Conservation (phyloP, 2,797 vertebrate species). For the Podarcis siculus region DNA sequence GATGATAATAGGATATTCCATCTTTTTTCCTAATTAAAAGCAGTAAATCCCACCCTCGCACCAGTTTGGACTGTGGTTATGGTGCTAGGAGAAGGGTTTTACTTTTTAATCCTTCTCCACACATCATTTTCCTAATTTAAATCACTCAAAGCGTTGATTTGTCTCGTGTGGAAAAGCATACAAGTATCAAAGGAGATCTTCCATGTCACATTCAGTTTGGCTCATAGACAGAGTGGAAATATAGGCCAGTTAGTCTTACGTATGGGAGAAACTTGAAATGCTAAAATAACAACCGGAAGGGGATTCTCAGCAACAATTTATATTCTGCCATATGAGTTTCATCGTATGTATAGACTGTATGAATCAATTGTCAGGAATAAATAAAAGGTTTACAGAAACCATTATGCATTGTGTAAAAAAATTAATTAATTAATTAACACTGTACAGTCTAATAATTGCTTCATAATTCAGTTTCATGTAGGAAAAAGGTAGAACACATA, state of each 20-base stretch:
- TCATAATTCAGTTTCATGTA: not conserved
- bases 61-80: not conserved
- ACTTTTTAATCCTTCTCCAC: not conserved
- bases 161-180: not conserved
- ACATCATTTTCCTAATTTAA: not conserved
- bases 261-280: not conserved
- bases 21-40: not conserved
- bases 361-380: not conserved
- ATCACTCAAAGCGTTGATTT: not conserved
- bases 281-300: not conserved
- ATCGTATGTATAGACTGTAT: not conserved
- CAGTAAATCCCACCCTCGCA: not conserved
- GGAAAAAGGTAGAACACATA: not conserved
- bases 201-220: not conserved
- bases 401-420: conserved; percentile 10
- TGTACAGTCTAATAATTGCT: not conserved
- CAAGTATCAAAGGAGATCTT: not conserved
- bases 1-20: not conserved
- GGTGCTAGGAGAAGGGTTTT: too few species aligned
- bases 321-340: conserved; percentile 6
- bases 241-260: not conserved
- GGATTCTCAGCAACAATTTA: not conserved
- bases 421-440: not conserved
- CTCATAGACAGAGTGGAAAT: not conserved
- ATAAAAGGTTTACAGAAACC: conserved; percentile 2